phyloP scores from a whole-genome alignment of 2,797 vertebrate genomes.

The Gallinago solitaria region DNA sequence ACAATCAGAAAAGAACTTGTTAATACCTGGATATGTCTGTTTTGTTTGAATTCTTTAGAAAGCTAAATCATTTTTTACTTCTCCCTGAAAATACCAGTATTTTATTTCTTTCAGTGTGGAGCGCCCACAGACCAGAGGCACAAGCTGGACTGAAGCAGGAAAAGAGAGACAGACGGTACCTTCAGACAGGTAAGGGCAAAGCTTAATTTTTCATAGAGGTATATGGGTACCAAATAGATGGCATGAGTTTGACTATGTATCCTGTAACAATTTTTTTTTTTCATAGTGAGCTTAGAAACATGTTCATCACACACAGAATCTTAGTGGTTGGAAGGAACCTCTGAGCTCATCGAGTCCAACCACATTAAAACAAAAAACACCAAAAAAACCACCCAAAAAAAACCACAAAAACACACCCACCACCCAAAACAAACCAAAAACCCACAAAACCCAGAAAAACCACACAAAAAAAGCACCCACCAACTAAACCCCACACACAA shows the following conservation, averaged over 20 bases:
- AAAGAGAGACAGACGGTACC: not conserved
- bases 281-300: not conserved
- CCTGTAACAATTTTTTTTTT: not conserved
- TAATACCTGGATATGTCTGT: not conserved
- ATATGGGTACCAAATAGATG: not conserved
- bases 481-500: too few relatives aligned
- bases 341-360: too few relatives aligned
- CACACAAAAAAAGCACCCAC: too few relatives aligned
- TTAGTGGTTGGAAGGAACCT: too few relatives aligned
- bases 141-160: not conserved
- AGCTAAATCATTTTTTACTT: not conserved
- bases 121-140: not conserved
- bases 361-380: too few relatives aligned
- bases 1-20: not conserved
- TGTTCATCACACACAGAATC: not conserved
- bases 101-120: not conserved
- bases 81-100: not conserved
- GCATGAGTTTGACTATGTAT: not conserved
- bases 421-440: too few relatives aligned
- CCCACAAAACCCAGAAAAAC: too few relatives aligned
- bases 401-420: too few relatives aligned
- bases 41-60: slow-evolving; percentile 6
- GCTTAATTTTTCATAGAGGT: not conserved
- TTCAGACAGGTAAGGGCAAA: not conserved
- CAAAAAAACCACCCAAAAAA: too few relatives aligned